Evolutionary conservation across 2,113 vertebrate genomes (phyloP).

Genomic region (Platichthys flesus): DNA sequence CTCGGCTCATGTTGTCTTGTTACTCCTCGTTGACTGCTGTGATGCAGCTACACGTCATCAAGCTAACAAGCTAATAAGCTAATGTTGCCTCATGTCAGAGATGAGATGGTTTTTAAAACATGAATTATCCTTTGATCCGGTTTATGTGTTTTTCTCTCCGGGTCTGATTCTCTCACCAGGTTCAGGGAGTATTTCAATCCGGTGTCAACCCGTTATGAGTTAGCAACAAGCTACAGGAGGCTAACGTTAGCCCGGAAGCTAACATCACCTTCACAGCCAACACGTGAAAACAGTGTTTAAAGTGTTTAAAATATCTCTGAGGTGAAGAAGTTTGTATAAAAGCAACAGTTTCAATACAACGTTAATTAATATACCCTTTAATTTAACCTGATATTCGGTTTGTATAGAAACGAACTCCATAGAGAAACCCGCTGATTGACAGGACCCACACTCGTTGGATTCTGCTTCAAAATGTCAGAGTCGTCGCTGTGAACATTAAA

Average conservation of each 20-base stretch:
- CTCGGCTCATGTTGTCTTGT: not conserved
- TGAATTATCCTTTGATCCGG: not conserved
- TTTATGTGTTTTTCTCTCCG: not conserved
- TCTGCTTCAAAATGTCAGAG: not conserved
- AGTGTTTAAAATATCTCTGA: not conserved
- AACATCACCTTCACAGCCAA: not conserved
- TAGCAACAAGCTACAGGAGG: constrained; percentile 7
- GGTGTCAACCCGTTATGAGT: not conserved
- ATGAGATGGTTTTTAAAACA: not conserved
- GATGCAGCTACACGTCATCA: not conserved
- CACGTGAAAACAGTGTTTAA: not conserved
- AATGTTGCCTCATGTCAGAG: not conserved
- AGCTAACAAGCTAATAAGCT: fast-evolving
- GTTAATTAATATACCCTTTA: not conserved
- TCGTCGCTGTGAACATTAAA: not conserved
- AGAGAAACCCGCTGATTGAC: not conserved
- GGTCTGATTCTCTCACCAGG: not conserved
- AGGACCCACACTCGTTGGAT: fast-evolving
- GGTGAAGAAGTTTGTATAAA: not conserved
- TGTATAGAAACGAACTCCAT: not conserved
- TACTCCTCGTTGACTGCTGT: constrained; percentile 9
- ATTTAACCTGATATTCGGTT: not conserved
- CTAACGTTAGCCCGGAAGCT: not conserved
- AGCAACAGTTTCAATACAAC: not conserved
- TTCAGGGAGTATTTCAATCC: not conserved